Evolutionary conservation across 92 coral and sea anemone genomes (phyloP).

Genomic region (Blastomussa wellsi): DNA sequence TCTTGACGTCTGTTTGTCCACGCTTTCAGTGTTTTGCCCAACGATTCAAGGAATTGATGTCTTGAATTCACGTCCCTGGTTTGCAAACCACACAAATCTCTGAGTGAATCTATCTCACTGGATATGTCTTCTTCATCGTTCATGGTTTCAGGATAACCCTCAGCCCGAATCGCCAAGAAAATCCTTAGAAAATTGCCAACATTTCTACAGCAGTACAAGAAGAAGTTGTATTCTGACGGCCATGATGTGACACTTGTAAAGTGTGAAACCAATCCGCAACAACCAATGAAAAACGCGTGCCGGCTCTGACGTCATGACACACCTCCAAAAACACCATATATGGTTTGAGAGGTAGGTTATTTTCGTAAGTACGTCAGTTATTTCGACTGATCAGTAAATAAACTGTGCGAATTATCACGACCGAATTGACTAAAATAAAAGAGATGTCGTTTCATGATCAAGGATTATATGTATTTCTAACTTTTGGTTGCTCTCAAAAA

Average conservation of each 20-base stretch:
- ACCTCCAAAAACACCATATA: slow-evolving; percentile 63
- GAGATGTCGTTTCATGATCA: background rate
- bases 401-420: background rate
- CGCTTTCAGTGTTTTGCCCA: slow-evolving; percentile 60
- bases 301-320: slow-evolving; percentile 60
- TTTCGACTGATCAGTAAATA: background rate
- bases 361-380: background rate
- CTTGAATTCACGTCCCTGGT: slow-evolving; percentile 72
- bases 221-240: background rate
- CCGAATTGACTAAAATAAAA: background rate
- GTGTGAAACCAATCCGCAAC: slow-evolving; percentile 30
- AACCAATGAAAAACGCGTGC: slow-evolving; percentile 46
- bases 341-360: slow-evolving; percentile 25
- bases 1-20: slow-evolving; percentile 67
- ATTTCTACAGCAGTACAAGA: background rate
- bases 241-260: slow-evolving; percentile 27
- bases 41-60: slow-evolving; percentile 72
- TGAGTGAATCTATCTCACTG: slow-evolving; percentile 74
- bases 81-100: slow-evolving; percentile 78
- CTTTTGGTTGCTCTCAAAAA: background rate
- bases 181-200: slow-evolving; percentile 12
- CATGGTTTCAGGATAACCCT: slow-evolving; percentile 57
- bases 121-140: slow-evolving; percentile 89
- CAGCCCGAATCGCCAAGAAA: slow-evolving; percentile 10
- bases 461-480: background rate